A percentile compares a stretch with the other conserved stretches of the same genome.
phyloP scores from a whole-genome alignment of 2,888 invertebrate species.

The Drosophila tanythrix region DNA sequence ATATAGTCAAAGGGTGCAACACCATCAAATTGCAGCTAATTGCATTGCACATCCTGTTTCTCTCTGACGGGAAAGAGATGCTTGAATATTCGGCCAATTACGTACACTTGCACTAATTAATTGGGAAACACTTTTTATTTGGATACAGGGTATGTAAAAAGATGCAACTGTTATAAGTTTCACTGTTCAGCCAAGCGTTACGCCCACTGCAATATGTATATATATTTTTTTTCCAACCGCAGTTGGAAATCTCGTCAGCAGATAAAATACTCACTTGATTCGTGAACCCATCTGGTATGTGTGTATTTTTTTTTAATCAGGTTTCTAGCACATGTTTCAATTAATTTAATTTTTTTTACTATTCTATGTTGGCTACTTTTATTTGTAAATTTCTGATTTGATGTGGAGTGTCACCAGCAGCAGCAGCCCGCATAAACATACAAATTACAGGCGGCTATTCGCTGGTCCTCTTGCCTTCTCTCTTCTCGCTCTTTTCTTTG shows the following conservation, averaged over 20 bases:
- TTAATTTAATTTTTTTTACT: slow-evolving; percentile 33
- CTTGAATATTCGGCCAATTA: not conserved
- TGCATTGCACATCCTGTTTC: not conserved
- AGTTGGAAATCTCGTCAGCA: slow-evolving; percentile 34
- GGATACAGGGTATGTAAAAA: slow-evolving; percentile 1
- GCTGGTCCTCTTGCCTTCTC: slow-evolving; percentile 34
- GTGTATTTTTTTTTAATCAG: slow-evolving; percentile 8
- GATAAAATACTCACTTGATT: slow-evolving; percentile 79
- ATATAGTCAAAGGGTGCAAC: not conserved
- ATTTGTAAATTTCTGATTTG: slow-evolving; percentile 40
- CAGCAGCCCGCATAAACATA: slow-evolving; percentile 62
- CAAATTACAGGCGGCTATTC: slow-evolving; percentile 39
- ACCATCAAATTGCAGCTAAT: not conserved
- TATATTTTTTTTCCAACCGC: slow-evolving; percentile 24
- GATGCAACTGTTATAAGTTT: slow-evolving; percentile 31
- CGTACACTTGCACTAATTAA: not conserved
- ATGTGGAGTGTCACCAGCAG: slow-evolving; percentile 36
- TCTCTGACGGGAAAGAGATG: not conserved
- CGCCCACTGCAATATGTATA: slow-evolving; percentile 68
- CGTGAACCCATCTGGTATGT: slow-evolving; percentile 78
- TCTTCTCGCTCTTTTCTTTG: slow-evolving; percentile 53
- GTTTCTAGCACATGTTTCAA: slow-evolving; percentile 69
- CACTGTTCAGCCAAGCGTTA: slow-evolving; percentile 69
- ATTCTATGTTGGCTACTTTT: slow-evolving; percentile 34
- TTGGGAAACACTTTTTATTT: not conserved